Conservation (phyloP, 2,113 vertebrate genomes). For the Calidris pygmaea region DNA sequence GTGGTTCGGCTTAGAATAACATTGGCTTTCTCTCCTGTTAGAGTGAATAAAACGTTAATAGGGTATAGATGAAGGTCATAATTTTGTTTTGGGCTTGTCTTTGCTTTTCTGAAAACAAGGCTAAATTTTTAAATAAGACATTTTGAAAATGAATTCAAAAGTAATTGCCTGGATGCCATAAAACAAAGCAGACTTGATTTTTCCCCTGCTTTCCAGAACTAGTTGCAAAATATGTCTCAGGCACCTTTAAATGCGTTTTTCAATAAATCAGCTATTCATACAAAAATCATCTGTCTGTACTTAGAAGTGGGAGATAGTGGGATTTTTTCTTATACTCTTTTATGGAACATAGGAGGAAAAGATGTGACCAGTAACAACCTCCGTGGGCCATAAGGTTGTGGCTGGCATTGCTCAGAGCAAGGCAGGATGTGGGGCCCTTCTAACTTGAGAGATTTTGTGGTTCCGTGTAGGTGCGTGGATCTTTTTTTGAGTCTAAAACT, state of each 20-base stretch:
- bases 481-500: background rate
- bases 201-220: background rate
- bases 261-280: background rate
- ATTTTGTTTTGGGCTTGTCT: background rate
- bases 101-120: background rate
- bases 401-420: background rate
- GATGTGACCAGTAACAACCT: fast-evolving
- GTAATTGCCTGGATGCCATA: background rate
- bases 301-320: background rate
- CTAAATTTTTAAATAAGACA: background rate
- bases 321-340: background rate
- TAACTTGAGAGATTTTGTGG: background rate
- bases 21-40: background rate
- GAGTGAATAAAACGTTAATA: background rate
- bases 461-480: background rate
- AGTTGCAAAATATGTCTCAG: background rate
- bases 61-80: background rate
- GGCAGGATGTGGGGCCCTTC: background rate
- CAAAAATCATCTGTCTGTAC: background rate
- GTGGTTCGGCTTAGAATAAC: background rate
- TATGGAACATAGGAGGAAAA: background rate
- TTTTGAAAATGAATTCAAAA: background rate
- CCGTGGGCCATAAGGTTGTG: background rate
- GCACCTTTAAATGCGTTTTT: background rate
- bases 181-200: background rate